Evolutionary conservation across 2,797 vertebrate genomes (phyloP).

Genomic region (Pyrocephalus nanus): DNA sequence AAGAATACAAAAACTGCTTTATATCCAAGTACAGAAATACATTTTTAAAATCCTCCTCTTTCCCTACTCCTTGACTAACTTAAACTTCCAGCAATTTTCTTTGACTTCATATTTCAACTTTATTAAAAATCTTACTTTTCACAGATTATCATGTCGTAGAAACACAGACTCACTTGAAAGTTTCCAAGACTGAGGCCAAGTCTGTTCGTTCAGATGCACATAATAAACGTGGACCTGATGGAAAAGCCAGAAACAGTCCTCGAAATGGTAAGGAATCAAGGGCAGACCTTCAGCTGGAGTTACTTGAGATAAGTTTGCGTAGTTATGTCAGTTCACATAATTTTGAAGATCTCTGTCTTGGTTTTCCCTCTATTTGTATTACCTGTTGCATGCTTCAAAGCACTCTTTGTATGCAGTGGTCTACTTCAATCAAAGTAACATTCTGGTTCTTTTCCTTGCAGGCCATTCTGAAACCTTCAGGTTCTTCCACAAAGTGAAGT

Average conservation of each 20-base stretch:
- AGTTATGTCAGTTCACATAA: not conserved
- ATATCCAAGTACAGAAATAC: not conserved
- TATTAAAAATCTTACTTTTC: constrained; percentile 22
- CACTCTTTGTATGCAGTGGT: not conserved
- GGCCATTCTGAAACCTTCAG: constrained; percentile 67
- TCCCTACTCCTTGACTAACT: not conserved
- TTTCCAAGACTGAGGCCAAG: constrained; percentile 78
- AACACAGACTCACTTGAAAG: constrained; percentile 80
- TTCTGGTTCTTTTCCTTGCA: constrained; percentile 26
- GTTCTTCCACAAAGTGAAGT: constrained; percentile 70
- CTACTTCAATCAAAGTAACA: not conserved
- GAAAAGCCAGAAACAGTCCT: constrained; percentile 58
- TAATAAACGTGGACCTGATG: constrained; percentile 58
- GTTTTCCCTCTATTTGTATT: not conserved
- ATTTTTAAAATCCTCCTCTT: not conserved
- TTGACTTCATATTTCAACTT: not conserved
- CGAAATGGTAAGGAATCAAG: constrained; percentile 62
- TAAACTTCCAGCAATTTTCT: not conserved
- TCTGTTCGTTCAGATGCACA: constrained; percentile 56
- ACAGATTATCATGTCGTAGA: constrained; percentile 79
- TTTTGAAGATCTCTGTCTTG: not conserved
- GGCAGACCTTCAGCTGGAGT: not conserved
- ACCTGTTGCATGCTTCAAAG: not conserved
- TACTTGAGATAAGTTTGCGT: not conserved
- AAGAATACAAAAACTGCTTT: not conserved